Conservation (phyloP, 37 sponge, comb jelly and placozoan genomes). For the Ianthella basta region DNA sequence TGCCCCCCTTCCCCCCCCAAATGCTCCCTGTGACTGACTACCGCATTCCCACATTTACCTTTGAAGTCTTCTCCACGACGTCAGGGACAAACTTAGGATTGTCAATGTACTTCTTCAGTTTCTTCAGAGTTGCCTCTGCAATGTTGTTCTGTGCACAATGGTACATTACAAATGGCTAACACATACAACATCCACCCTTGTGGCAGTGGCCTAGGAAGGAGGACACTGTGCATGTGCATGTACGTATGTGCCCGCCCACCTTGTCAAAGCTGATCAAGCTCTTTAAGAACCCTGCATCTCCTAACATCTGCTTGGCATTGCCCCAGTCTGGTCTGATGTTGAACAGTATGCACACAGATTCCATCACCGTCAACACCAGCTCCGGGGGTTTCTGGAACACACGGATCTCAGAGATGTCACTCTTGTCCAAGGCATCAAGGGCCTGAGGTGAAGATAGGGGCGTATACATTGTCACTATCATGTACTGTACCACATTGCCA, state of each 20-base stretch:
- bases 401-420: slow-evolving; percentile 96
- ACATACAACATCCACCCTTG: too few species aligned
- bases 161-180: background rate
- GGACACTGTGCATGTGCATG: too few species aligned
- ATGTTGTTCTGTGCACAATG: slow-evolving; percentile 81
- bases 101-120: slow-evolving; percentile 98
- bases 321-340: slow-evolving; percentile 91
- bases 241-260: too few species aligned
- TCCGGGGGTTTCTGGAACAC: slow-evolving; percentile 96
- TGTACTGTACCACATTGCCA: background rate
- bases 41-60: slow-evolving; percentile 25
- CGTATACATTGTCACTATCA: background rate
- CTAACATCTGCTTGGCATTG: slow-evolving; percentile 85
- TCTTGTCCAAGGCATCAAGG: slow-evolving; percentile 95
- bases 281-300: slow-evolving; percentile 89
- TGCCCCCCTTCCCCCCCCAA: too few species aligned
- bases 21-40: too few species aligned
- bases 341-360: slow-evolving; percentile 93
- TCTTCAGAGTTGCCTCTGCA: slow-evolving; percentile 84
- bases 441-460: slow-evolving; percentile 46
- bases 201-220: too few species aligned
- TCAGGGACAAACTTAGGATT: slow-evolving; percentile 96
- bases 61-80: slow-evolving; percentile 91
- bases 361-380: slow-evolving; percentile 96
- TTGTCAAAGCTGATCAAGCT: slow-evolving; percentile 93